Evolutionary conservation across 1,140 invertebrate species (phyloP).

Genomic region (Drosophila biarmipes): DNA sequence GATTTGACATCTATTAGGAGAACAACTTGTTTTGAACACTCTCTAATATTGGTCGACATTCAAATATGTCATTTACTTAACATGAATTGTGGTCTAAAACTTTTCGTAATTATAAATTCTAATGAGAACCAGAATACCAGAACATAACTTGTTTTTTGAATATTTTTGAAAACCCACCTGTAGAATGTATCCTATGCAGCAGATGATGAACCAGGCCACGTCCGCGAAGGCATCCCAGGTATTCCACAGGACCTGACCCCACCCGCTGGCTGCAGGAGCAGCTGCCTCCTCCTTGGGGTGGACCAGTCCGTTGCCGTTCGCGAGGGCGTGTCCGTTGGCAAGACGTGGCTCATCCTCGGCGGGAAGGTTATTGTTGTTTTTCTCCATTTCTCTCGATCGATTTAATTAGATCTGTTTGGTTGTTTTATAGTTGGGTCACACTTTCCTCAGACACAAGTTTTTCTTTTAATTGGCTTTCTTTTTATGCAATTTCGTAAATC

Average conservation of each 20-base stretch:
- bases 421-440: conserved; percentile 32
- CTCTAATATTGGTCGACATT: no score
- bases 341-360: conserved; percentile 15
- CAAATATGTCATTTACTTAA: no score
- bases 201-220: conserved; percentile 87
- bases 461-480: conserved; percentile 34
- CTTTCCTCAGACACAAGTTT: conserved; percentile 31
- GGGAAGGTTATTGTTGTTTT: conserved; percentile 67
- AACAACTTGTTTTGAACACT: no score
- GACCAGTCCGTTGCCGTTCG: conserved; percentile 59
- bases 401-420: conserved; percentile 1
- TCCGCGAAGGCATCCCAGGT: conserved; percentile 86
- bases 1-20: neutral
- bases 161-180: conserved; percentile 59
- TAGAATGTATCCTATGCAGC: conserved; percentile 85
- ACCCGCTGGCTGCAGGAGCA: conserved; percentile 15
- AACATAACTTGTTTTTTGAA: neutral
- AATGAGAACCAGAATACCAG: no score
- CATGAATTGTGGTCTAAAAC: no score
- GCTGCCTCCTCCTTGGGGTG: neutral
- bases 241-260: conserved; percentile 69
- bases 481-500: conserved; percentile 34
- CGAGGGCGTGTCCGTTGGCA: conserved; percentile 49
- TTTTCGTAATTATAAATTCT: no score
- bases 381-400: conserved; percentile 54